Conservation (phyloP, 2,113 vertebrate species). For the Rhegmatorhina hoffmannsi region DNA sequence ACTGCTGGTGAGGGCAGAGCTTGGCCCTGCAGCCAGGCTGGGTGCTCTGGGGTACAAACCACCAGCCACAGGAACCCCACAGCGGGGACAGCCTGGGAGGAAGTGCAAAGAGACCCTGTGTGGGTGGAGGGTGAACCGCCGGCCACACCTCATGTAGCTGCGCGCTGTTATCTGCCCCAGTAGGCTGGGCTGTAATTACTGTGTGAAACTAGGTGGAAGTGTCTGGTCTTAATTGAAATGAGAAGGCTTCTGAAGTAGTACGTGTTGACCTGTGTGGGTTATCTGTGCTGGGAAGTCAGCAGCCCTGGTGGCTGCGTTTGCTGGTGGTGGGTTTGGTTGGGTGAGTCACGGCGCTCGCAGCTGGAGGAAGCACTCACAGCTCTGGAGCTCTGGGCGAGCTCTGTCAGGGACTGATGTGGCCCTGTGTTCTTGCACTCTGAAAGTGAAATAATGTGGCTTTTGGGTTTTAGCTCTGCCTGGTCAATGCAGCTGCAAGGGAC, state of each 20-base stretch:
- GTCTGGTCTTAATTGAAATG: conserved; percentile 25
- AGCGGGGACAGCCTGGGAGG: neutral
- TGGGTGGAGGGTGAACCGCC: neutral
- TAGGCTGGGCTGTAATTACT: neutral
- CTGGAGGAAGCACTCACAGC: neutral
- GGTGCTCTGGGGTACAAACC: neutral
- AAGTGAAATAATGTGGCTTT: neutral
- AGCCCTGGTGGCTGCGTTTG: neutral
- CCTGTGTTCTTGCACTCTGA: neutral
- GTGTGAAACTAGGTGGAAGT: neutral
- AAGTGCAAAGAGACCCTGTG: neutral
- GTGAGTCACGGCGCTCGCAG: rapidly evolving
- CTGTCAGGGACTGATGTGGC: neutral
- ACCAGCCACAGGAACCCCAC: neutral
- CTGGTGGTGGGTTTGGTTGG: rapidly evolving
- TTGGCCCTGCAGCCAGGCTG: neutral
- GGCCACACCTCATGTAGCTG: neutral
- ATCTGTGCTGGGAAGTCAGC: neutral
- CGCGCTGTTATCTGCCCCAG: neutral
- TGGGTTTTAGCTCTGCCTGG: neutral
- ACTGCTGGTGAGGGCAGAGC: neutral
- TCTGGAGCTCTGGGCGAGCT: neutral
- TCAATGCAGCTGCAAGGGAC: neutral
- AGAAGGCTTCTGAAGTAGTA: neutral
- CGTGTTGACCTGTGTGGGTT: neutral